Percentiles rank a stretch among this genome's conserved stretches.
phyloP scores from a whole-genome alignment of 1,140 invertebrate species.

The Bombus superbus region DNA sequence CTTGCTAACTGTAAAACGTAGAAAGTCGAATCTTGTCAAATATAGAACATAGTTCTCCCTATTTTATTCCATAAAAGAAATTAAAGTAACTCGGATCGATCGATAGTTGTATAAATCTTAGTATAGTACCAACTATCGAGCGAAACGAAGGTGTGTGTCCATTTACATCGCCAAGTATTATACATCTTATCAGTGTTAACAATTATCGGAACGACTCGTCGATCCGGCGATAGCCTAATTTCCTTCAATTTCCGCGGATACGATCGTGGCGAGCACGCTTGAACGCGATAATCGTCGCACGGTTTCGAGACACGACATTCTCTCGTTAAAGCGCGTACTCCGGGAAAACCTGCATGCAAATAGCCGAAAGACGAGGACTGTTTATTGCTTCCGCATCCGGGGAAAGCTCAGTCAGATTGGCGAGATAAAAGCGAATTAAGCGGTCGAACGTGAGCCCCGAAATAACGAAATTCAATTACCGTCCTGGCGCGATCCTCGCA shows the following conservation, averaged over 20 bases:
- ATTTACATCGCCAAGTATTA: too few species aligned
- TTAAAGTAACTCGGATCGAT: not conserved
- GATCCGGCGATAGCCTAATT: not conserved
- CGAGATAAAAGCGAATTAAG: conserved; percentile 6
- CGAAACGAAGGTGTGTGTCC: not conserved
- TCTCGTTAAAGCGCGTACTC: not conserved
- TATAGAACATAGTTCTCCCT: too few species aligned
- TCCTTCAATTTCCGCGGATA: not conserved
- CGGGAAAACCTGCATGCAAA: conserved; percentile 13
- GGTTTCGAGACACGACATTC: conserved; percentile 12
- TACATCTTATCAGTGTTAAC: too few species aligned
- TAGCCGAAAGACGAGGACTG: not conserved
- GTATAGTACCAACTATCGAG: not conserved
- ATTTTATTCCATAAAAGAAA: too few species aligned
- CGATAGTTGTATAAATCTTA: not conserved
- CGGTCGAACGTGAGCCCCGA: conserved; percentile 4
- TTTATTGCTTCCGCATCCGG: conserved; percentile 29
- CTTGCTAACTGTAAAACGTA: too few species aligned
- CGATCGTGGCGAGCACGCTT: not conserved
- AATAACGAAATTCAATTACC: conserved; percentile 22
- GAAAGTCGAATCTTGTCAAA: too few species aligned
- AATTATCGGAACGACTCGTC: not conserved
- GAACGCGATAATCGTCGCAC: conserved; percentile 2
- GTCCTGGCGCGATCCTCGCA: not conserved
- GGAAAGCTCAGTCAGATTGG: conserved; percentile 10